Conservation (phyloP, 2,888 invertebrate species). For the Quadroppia sp. region DNA sequence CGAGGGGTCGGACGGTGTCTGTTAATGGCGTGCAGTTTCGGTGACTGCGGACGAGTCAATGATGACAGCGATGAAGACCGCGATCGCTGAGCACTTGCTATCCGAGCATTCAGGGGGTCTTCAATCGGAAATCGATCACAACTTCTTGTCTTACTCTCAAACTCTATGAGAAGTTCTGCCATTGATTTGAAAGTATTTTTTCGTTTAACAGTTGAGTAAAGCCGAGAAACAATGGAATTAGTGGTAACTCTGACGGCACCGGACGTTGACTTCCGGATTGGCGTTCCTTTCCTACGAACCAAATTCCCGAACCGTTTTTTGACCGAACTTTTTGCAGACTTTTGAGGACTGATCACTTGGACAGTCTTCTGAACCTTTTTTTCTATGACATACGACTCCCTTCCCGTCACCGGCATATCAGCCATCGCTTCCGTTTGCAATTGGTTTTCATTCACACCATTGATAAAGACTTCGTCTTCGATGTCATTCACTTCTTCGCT, state of each 20-base stretch:
- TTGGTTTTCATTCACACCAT: not conserved
- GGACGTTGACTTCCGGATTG: not conserved
- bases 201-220: not conserved
- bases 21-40: constrained; percentile 4
- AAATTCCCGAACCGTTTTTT: not conserved
- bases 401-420: not conserved
- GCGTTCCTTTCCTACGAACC: not conserved
- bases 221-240: not conserved
- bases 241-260: not conserved
- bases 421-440: not conserved
- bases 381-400: constrained; percentile 1
- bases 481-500: not conserved
- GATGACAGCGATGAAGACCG: constrained; percentile 12
- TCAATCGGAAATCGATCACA: not conserved
- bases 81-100: not conserved
- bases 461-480: not conserved
- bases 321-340: not conserved
- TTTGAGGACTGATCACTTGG: not conserved
- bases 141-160: not conserved
- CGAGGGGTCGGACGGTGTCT: not conserved
- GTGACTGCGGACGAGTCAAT: constrained; percentile 3
- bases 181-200: not conserved
- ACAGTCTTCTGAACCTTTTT: not conserved
- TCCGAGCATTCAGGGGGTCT: not conserved
- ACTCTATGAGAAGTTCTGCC: not conserved